phyloP scores from a whole-genome alignment of 2,888 invertebrate species.

The Phortica magna region DNA sequence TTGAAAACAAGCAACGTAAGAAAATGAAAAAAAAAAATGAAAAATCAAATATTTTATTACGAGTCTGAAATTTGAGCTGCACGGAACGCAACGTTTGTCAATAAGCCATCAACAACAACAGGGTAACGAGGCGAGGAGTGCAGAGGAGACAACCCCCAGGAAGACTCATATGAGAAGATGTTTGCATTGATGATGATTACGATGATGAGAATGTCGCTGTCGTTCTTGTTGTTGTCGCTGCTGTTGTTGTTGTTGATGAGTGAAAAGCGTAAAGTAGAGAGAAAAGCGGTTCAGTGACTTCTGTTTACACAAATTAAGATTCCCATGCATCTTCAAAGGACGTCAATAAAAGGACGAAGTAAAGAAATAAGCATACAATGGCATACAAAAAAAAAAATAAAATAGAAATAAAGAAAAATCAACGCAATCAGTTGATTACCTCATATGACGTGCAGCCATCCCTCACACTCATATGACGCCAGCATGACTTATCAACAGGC shows the following conservation, averaged over 20 bases:
- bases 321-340: conserved; percentile 38
- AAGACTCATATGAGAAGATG: background rate
- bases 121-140: background rate
- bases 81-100: conserved; percentile 37
- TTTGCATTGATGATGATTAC: background rate
- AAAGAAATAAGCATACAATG: conserved; percentile 2
- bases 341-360: background rate
- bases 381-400: background rate
- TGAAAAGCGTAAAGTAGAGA: background rate
- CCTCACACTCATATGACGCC: background rate
- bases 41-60: conserved; percentile 23
- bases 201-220: conserved; percentile 22
- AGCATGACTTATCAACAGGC: conserved; percentile 22
- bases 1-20: background rate
- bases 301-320: conserved; percentile 54
- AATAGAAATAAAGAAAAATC: conserved; percentile 6
- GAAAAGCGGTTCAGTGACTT: conserved; percentile 41
- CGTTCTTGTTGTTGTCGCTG: conserved; percentile 39
- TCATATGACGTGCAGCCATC: conserved; percentile 19
- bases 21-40: conserved; percentile 30
- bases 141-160: background rate
- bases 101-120: conserved; percentile 20
- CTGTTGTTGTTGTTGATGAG: background rate
- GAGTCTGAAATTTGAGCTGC: conserved; percentile 23
- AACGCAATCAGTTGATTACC: conserved; percentile 44